phyloP scores from a whole-genome alignment of 1,140 invertebrate species.

The Hycleus cichorii region DNA sequence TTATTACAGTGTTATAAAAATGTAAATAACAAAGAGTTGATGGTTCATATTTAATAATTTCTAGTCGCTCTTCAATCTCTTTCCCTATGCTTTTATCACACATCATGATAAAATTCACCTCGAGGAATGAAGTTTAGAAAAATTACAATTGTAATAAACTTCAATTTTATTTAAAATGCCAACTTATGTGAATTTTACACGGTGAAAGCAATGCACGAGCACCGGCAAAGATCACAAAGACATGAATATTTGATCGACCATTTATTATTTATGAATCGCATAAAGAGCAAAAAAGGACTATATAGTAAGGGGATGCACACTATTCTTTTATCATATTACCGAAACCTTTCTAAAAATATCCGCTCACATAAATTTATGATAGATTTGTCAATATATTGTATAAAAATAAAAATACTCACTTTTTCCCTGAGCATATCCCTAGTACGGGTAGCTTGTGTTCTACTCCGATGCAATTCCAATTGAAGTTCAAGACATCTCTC shows the following conservation, averaged over 20 bases:
- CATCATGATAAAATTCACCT: too few relatives aligned
- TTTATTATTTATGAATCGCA: conserved; percentile 23
- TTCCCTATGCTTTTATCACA: too few relatives aligned
- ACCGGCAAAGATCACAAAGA: conserved; percentile 15
- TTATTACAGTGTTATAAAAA: too few relatives aligned
- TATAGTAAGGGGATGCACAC: conserved; percentile 13
- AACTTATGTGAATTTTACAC: background rate
- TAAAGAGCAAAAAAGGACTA: background rate
- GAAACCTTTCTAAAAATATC: conserved; percentile 11
- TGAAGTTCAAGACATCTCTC: conserved; percentile 76
- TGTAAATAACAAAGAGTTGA: too few relatives aligned
- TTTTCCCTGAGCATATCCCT: conserved; percentile 79
- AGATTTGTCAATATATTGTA: background rate
- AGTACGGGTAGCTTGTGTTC: conserved; percentile 75
- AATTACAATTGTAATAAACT: conserved; percentile 4
- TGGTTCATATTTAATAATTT: too few relatives aligned
- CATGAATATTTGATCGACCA: conserved; percentile 26
- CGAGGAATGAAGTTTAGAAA: too few relatives aligned
- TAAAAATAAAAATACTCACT: conserved; percentile 46
- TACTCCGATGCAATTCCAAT: conserved; percentile 70
- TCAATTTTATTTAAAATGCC: conserved; percentile 11
- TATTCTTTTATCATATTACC: conserved; percentile 18
- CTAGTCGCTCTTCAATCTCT: too few relatives aligned
- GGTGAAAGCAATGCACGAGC: too few relatives aligned
- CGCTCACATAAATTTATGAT: background rate